Conservation (phyloP, 2,888 invertebrate species). For the Xiphydria camelus region DNA sequence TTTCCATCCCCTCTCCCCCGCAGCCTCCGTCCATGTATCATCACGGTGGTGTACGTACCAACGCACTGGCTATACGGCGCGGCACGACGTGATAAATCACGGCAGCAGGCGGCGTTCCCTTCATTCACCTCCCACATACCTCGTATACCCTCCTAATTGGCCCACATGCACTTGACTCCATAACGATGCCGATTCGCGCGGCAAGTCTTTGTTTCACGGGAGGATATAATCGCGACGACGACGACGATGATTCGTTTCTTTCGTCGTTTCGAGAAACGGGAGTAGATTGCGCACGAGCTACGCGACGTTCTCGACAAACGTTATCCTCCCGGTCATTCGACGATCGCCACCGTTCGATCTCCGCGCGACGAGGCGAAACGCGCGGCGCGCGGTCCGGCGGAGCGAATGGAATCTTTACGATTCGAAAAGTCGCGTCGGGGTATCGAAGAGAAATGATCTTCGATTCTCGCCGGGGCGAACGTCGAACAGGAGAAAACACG, state of each 20-base stretch:
- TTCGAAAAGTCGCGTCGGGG: too few relatives aligned
- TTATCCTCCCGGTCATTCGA: too few relatives aligned
- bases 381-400: too few relatives aligned
- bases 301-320: slow-evolving; percentile 24
- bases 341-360: slow-evolving; percentile 10
- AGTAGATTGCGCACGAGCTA: neutral
- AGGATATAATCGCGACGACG: too few relatives aligned
- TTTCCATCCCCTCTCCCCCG: slow-evolving; percentile 7
- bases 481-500: too few relatives aligned
- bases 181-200: slow-evolving; percentile 24
- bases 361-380: too few relatives aligned
- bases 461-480: too few relatives aligned
- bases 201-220: too few relatives aligned
- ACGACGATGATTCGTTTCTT: too few relatives aligned
- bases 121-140: slow-evolving; percentile 44
- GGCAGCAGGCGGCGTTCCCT: slow-evolving; percentile 49
- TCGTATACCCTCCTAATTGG: slow-evolving; percentile 33
- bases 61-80: slow-evolving; percentile 20
- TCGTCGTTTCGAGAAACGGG: neutral
- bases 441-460: too few relatives aligned
- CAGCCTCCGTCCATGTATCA: slow-evolving; percentile 44
- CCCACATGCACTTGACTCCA: slow-evolving; percentile 47
- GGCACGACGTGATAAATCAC: slow-evolving; percentile 53
- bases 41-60: slow-evolving; percentile 48
- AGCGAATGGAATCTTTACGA: too few relatives aligned